Evolutionary conservation across 2,797 vertebrate species (phyloP), one percentile per base, ranked within the genome.

Genomic region (Acropternis orthonyx): DNA sequence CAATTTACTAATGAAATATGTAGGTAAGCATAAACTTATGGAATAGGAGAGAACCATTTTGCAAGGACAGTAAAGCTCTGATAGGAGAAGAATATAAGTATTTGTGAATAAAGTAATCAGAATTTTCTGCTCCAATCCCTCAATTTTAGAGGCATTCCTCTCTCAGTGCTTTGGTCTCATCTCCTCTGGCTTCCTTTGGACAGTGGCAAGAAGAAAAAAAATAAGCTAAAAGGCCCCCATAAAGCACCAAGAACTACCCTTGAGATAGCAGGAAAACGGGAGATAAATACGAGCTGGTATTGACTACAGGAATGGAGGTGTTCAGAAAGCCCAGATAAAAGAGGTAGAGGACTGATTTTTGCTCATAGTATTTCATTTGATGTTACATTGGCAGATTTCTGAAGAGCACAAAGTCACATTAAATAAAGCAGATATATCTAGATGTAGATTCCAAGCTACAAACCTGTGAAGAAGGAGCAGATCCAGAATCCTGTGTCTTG

Each of bases 401-500:
- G 52, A 83, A 54, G 20, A 65, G 26, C 16, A n/a, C 10, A 49
- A 86, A 44, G 14, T 21, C 11, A 13, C 8, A 15, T 63, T 51
- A 59, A 69, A 69, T 56, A 73, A 77, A 73, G 16, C 3, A 26
- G 54, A 28, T 68, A 19, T 28, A 34, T 36, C 36, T 78, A 21
- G 26, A 27, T 37, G 51, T 55, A 66, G 74, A 41, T 49, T 65
- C n/a, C 21, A 87, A 75, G 34, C 13, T 76, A n/a, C 43, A 30
- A 37, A 71, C 59, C 2, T 1, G 1, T 27, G 14, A 24, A 28
- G 63, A 34, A 27, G 12, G 0, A 8, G 9, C 11, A 36, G 48
- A 55, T 74, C 26, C 22, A 37, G 75, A 81, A 44, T 28, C 84
- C 14, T 51, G 26, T 85, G 36, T 61, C 58, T 32, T 24, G 32